phyloP scores from a whole-genome alignment of 1,140 invertebrate species.

The Anadara kagoshimensis region DNA sequence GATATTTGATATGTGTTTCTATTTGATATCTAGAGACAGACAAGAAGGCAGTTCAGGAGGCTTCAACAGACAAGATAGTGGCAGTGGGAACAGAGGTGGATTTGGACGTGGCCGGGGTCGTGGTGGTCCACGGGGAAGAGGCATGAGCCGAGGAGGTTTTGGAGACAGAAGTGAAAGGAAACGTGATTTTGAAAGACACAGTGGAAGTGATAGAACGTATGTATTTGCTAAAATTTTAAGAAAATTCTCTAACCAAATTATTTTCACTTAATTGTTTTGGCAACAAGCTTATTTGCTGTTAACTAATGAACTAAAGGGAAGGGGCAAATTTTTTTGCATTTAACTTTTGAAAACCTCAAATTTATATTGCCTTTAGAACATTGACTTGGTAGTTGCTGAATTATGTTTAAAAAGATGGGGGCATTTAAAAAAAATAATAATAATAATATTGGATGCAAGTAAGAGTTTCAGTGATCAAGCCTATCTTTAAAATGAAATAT shows the following conservation, averaged over 20 bases:
- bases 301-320: too few relatives aligned
- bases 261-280: neutral
- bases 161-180: slow-evolving; percentile 41
- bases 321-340: too few relatives aligned
- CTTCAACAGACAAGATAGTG: slow-evolving; percentile 52
- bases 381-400: too few relatives aligned
- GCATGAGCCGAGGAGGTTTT: slow-evolving; percentile 65
- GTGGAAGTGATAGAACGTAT: slow-evolving; percentile 94
- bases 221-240: slow-evolving; percentile 40
- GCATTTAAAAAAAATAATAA: too few relatives aligned
- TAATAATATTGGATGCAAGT: too few relatives aligned
- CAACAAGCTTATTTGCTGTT: too few relatives aligned
- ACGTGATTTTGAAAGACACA: slow-evolving; percentile 94
- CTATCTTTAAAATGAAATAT: too few relatives aligned
- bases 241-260: neutral
- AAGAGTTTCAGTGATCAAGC: too few relatives aligned
- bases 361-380: too few relatives aligned
- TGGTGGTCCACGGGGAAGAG: slow-evolving; percentile 70
- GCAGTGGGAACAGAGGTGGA: slow-evolving; percentile 54
- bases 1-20: slow-evolving; percentile 18
- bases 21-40: slow-evolving; percentile 59
- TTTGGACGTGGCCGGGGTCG: slow-evolving; percentile 60
- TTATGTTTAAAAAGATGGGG: too few relatives aligned
- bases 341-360: too few relatives aligned
- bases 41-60: slow-evolving; percentile 68